phyloP scores from a whole-genome alignment of 2,113 vertebrate genomes.

The Corynorhinus townsendii region DNA sequence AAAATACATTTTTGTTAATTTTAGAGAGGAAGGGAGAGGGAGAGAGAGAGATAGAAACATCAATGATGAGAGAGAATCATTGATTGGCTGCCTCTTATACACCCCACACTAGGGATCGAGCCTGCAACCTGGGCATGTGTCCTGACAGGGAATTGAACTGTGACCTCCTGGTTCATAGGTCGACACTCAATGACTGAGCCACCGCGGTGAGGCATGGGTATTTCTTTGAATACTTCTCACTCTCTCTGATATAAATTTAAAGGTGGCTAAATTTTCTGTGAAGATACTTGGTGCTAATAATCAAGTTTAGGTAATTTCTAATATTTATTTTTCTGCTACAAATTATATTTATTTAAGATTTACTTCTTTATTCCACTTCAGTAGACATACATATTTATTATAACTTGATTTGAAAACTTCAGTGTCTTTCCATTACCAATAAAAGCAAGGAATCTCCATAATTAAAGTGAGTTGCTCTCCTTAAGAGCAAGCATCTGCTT shows the following conservation, averaged over 20 bases:
- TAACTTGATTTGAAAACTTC: not conserved
- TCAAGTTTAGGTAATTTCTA: not conserved
- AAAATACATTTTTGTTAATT: too few species aligned
- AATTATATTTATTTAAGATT: slow-evolving; percentile 1
- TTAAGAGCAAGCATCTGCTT: slow-evolving; percentile 14
- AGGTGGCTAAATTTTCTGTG: not conserved
- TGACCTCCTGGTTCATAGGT: too few species aligned
- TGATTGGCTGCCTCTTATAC: too few species aligned
- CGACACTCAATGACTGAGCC: too few species aligned
- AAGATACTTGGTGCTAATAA: not conserved
- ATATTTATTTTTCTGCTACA: not conserved
- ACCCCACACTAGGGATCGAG: too few species aligned
- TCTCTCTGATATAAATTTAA: not conserved
- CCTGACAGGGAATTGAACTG: too few species aligned
- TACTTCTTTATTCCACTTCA: not conserved
- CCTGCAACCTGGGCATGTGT: too few species aligned
- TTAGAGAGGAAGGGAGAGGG: too few species aligned
- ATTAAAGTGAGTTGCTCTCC: not conserved
- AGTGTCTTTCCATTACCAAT: not conserved
- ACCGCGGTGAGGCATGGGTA: accelerated
- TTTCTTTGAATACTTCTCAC: not conserved
- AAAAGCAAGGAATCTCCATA: not conserved
- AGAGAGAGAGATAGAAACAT: too few species aligned
- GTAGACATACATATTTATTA: not conserved
- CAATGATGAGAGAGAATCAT: too few species aligned